Percentiles rank a stretch among this genome's conserved stretches.
phyloP scores from a whole-genome alignment of 2,113 vertebrate genomes.

The Melanostigma gelatinosum region DNA sequence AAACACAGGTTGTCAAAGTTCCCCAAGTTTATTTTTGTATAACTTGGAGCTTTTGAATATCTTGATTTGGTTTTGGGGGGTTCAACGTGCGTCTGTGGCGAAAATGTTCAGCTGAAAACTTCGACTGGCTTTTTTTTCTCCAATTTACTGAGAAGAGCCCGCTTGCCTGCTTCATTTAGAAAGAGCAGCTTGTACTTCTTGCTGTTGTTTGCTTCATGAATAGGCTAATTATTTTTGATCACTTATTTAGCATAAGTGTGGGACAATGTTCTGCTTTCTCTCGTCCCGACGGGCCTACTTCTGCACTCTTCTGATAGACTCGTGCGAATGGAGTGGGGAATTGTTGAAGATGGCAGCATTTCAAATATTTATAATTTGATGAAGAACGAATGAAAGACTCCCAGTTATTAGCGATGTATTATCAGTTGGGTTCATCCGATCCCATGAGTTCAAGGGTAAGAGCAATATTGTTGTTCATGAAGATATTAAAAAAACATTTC shows the following conservation, averaged over 20 bases:
- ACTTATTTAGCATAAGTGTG: conserved; percentile 6
- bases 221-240: conserved; percentile 24
- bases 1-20: not conserved
- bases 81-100: not conserved
- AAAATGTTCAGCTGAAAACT: not conserved
- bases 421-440: not conserved
- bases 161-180: not conserved
- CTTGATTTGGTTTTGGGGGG: not conserved
- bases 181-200: not conserved
- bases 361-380: not conserved
- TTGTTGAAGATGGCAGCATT: not conserved
- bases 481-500: not conserved
- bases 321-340: not conserved
- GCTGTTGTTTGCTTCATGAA: conserved; percentile 36
- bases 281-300: not conserved
- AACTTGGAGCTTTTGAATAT: not conserved
- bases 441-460: not conserved
- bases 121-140: not conserved
- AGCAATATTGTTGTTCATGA: not conserved
- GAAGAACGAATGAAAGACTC: not conserved
- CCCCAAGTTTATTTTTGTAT: not conserved
- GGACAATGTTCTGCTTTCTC: not conserved
- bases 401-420: not conserved
- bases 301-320: not conserved
- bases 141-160: not conserved